Percentiles rank a stretch among this genome's conserved stretches.
Conservation (phyloP, 2,888 invertebrate genomes). For the Cyrtodaria siliqua region DNA sequence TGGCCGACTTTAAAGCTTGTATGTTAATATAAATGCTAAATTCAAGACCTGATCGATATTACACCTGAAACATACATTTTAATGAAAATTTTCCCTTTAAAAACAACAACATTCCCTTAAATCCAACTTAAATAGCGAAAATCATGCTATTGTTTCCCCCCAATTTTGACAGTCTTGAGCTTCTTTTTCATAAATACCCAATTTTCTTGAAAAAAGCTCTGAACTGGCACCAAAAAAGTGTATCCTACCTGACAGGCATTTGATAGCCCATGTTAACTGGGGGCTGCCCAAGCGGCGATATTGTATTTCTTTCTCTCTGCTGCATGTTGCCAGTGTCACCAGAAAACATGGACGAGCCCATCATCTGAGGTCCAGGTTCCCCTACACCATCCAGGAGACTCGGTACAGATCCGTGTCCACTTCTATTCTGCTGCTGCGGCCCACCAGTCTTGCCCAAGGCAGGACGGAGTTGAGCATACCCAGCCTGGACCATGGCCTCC, state of each 20-base stretch:
- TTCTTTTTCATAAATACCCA: no score
- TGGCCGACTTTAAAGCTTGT: no score
- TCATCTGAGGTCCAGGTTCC: conserved; percentile 1
- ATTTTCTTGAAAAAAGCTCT: no score
- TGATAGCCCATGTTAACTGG: conserved; percentile 1
- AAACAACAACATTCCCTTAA: no score
- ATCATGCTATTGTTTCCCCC: no score
- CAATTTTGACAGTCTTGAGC: no score
- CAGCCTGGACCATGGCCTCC: conserved; percentile 72
- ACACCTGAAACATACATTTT: no score
- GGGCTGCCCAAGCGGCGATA: conserved; percentile 7
- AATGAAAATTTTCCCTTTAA: no score
- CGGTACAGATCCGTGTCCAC: background rate
- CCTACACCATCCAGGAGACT: conserved; percentile 1
- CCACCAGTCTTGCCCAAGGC: conserved; percentile 45
- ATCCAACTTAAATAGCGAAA: no score
- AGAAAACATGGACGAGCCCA: conserved; percentile 23
- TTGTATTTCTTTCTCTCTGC: background rate
- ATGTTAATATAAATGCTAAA: no score
- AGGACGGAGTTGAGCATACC: conserved; percentile 59
- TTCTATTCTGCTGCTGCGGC: conserved; percentile 2
- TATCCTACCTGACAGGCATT: background rate
- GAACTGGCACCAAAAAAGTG: no score
- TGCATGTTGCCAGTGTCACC: background rate
- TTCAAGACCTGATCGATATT: no score